Evolutionary conservation across 2,888 invertebrate species (phyloP).

Genomic region (Ormyrus nitidulus): DNA sequence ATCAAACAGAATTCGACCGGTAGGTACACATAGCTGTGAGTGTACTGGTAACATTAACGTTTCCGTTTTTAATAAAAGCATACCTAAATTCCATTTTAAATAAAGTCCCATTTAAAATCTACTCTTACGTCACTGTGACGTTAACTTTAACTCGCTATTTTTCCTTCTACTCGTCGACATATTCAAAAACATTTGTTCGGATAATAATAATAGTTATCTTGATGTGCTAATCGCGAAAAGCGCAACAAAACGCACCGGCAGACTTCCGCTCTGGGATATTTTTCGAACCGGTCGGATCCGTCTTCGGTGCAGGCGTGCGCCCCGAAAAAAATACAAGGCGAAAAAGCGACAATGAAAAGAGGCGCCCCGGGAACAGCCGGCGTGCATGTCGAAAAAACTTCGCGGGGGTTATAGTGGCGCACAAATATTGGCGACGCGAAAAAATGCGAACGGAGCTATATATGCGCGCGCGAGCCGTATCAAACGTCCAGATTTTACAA

Average conservation of each 20-base stretch:
- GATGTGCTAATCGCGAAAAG: neutral
- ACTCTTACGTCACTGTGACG: too few relatives aligned
- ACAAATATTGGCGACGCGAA: slow-evolving; percentile 43
- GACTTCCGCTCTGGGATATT: neutral
- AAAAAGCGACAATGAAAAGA: slow-evolving; percentile 35
- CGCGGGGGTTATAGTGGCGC: slow-evolving; percentile 9
- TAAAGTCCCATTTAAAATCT: too few relatives aligned
- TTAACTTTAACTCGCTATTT: too few relatives aligned
- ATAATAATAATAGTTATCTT: too few relatives aligned
- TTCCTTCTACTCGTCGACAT: too few relatives aligned
- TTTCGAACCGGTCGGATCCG: neutral
- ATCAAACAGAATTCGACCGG: too few relatives aligned
- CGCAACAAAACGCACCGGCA: neutral
- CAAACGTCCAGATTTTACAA: slow-evolving; percentile 9
- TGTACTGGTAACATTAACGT: too few relatives aligned
- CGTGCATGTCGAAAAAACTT: slow-evolving; percentile 30
- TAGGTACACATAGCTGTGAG: too few relatives aligned
- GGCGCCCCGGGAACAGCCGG: slow-evolving; percentile 30
- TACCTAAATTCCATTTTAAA: too few relatives aligned
- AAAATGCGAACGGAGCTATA: slow-evolving; percentile 11
- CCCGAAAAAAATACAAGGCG: slow-evolving; percentile 11
- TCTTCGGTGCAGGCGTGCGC: neutral
- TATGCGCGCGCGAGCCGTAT: neutral
- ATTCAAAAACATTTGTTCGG: too few relatives aligned
- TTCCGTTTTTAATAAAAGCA: too few relatives aligned